Base-by-base conservation (phyloP, 1,140 invertebrate genomes). In the Aphis gossypii region DNA sequence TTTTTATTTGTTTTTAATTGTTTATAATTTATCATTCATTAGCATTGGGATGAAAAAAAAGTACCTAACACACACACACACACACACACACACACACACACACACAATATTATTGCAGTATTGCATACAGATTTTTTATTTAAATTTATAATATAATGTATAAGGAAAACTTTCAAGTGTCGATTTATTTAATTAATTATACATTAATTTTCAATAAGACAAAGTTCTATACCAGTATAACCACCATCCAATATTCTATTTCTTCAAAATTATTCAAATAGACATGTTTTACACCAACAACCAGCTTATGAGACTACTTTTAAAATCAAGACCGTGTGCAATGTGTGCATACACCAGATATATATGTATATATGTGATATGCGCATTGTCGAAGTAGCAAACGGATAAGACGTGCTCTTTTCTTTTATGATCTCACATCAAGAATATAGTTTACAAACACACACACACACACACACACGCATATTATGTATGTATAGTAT, bases 401-500 rank as follows among this genome's bases (percentile, higher is more conserved):
- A 46, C 25, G 44, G 41, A 86, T 86, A 86, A 46, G 83, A 86
- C 83, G 41, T 44, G 41, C 9, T 84, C 9, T 84, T 86, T 86
- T 86, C 25, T 86, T 86, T 46, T 54, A 38, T 41, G 35, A 60
- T 48, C n/a, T 88, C n/a, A n/a, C 46, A 87, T 87, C 86, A n/a
- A 46, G 23, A 46, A 48, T 87, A 87, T 86, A 46, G 44, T 46
- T 35, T n/a, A 46, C 86, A 48, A 18, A 88, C 23, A 88, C 30
- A 20, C 30, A 35, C 18, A 48, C 30, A n/a, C 18, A n/a, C 86
- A 48, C 41, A 86, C 14, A 20, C 84, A 46, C 11, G 14, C 9
- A 18, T 35, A n/a, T n/a, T 68, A 68, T 68, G n/a, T 68, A 76
- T 35, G 20, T 38, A 38, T 38, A 38, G 38, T 82, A 82, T 82